These are phyloP conservation scores for Reinhardtius hippoglossoides DNA, from an alignment of 2,113 vertebrate species.

Conservation along the genomic window DNA sequence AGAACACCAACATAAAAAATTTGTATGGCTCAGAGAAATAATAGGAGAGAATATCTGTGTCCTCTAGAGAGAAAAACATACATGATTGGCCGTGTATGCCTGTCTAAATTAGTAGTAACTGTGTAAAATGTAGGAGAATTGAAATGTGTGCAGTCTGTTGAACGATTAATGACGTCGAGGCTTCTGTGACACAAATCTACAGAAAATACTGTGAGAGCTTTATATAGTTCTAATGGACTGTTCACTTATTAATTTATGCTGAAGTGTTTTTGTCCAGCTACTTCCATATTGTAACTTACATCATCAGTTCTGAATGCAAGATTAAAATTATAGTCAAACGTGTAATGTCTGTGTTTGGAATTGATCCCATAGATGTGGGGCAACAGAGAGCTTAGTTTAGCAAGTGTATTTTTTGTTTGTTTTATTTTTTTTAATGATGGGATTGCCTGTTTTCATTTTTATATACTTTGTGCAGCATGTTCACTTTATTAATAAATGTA, in stretches of 20 bases:
- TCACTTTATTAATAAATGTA: constrained; percentile 78
- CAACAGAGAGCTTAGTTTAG: constrained; percentile 27
- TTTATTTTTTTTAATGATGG: constrained; percentile 27
- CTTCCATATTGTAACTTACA: constrained; percentile 56
- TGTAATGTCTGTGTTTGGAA: constrained; percentile 74
- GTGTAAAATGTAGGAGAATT: constrained; percentile 1
- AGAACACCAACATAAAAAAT: neutral
- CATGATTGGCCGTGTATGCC: constrained; percentile 2
- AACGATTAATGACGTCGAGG: constrained; percentile 23
- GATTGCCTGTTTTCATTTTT: constrained; percentile 62
- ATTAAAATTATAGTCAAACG: constrained; percentile 60
- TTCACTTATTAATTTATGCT: constrained; percentile 67
- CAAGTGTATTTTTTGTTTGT: constrained; percentile 25
- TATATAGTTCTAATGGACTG: constrained; percentile 59
- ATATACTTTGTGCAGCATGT: constrained; percentile 81
- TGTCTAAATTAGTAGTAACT: constrained; percentile 20
- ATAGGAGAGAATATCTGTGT: neutral
- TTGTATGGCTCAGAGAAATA: constrained; percentile 27
- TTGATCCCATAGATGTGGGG: constrained; percentile 33
- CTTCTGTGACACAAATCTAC: constrained; percentile 42
- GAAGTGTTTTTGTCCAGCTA: constrained; percentile 48
- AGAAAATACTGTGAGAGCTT: constrained; percentile 63
- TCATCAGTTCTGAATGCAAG: constrained; percentile 61
- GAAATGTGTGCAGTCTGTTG: constrained; percentile 32
- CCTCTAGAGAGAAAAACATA: neutral